These are phyloP conservation scores for Hemicentrotus pulcherrimus DNA, from an alignment of 35 echinoderm and acorn worm genomes.

Conservation along the genomic window DNA sequence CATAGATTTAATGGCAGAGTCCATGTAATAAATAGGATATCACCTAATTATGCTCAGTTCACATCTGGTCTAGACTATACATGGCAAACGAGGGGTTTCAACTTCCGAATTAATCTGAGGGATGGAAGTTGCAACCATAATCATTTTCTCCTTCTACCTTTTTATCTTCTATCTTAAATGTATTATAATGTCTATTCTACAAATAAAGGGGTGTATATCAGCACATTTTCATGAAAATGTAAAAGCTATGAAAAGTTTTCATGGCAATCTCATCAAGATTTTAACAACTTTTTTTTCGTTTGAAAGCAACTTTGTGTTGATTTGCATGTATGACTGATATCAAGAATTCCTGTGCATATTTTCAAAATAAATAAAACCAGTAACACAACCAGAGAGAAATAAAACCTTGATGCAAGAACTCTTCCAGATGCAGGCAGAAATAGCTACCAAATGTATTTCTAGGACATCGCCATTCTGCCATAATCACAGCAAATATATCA, in stretches of 20 bases:
- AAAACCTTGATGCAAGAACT: neutral
- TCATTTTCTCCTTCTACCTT: no score
- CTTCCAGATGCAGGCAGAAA: neutral
- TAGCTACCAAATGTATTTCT: constrained; percentile 12
- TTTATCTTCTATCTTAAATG: no score
- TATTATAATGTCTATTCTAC: no score
- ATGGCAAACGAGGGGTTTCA: neutral
- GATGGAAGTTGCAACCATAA: no score
- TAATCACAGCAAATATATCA: neutral
- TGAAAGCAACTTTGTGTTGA: neutral
- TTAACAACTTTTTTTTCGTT: no score
- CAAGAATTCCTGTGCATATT: neutral
- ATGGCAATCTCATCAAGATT: no score
- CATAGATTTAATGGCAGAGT: neutral
- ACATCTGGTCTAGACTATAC: neutral
- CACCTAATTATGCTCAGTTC: neutral
- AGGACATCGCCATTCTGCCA: neutral
- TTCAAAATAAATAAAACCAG: neutral
- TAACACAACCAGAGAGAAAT: neutral
- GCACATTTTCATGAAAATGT: neutral
- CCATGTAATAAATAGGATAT: neutral
- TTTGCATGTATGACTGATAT: neutral
- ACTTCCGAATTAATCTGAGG: neutral
- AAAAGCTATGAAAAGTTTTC: neutral
- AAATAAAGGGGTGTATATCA: no score